Conservation (phyloP, 2,888 invertebrate genomes). For the Lasioglossum lativentre region DNA sequence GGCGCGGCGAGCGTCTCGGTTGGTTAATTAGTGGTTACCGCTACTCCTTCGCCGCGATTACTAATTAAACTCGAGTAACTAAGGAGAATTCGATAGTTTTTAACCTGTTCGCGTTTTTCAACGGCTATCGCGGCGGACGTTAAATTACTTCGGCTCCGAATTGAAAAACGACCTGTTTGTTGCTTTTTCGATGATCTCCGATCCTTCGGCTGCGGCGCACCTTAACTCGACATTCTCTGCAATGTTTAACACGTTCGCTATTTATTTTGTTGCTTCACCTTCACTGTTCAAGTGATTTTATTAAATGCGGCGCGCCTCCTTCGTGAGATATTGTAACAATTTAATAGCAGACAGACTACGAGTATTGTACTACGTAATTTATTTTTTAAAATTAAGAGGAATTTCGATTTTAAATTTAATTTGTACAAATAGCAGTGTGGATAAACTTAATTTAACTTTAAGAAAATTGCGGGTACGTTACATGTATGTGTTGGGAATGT, state of each 20-base stretch:
- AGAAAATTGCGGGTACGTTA: no score
- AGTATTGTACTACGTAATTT: background rate
- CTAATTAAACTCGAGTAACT: conserved; percentile 34
- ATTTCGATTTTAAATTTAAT: no score
- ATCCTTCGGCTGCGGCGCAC: background rate
- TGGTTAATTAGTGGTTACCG: conserved; percentile 40
- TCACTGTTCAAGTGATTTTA: background rate
- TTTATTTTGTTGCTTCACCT: background rate
- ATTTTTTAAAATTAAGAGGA: no score
- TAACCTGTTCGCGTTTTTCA: background rate
- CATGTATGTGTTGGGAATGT: no score
- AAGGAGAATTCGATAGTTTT: conserved; percentile 16
- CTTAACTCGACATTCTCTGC: background rate
- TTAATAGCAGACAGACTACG: background rate
- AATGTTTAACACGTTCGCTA: background rate
- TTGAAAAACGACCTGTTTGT: background rate
- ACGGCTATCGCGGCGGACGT: background rate
- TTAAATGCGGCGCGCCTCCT: background rate
- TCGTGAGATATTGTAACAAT: background rate
- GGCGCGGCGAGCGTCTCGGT: background rate
- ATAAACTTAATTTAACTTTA: no score
- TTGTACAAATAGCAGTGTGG: no score
- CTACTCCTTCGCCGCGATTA: conserved; percentile 24
- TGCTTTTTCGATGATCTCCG: background rate
- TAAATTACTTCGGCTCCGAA: background rate